Percentiles rank a stretch among this genome's conserved stretches.
These are phyloP conservation scores for Peribatodes rhomboidaria DNA, from an alignment of 2,888 invertebrate species.

Conservation along the genomic window DNA sequence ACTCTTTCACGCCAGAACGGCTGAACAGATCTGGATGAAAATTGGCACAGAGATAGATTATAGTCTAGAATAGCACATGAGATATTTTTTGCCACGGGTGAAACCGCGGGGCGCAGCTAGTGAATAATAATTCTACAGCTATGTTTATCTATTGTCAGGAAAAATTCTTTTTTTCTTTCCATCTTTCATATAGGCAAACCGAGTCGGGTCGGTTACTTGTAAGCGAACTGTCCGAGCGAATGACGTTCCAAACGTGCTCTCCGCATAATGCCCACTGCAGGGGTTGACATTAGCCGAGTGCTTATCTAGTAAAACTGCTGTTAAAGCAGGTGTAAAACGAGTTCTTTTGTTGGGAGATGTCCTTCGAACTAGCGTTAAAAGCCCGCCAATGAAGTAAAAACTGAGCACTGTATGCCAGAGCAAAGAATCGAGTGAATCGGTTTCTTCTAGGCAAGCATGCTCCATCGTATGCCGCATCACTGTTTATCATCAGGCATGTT, in stretches of 20 bases:
- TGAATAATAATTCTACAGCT: too few relatives aligned
- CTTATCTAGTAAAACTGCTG: slow-evolving; percentile 18
- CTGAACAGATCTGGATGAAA: too few relatives aligned
- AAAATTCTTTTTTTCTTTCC: background rate
- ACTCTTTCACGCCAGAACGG: too few relatives aligned
- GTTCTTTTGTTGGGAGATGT: slow-evolving; percentile 1
- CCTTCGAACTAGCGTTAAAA: background rate
- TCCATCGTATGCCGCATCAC: too few relatives aligned
- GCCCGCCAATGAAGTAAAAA: background rate
- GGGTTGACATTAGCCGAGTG: slow-evolving; percentile 24
- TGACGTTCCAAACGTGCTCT: slow-evolving; percentile 24
- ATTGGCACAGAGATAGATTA: too few relatives aligned
- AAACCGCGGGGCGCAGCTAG: too few relatives aligned
- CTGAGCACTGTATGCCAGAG: background rate
- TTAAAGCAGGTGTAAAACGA: slow-evolving; percentile 14
- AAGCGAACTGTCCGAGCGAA: slow-evolving; percentile 25
- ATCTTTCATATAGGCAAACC: background rate
- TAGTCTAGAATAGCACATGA: too few relatives aligned
- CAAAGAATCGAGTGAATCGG: too few relatives aligned
- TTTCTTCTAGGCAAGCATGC: too few relatives aligned
- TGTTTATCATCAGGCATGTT: too few relatives aligned
- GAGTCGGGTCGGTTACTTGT: slow-evolving; percentile 24
- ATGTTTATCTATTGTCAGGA: too few relatives aligned
- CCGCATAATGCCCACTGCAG: slow-evolving; percentile 35
- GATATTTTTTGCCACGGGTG: too few relatives aligned